Base-by-base conservation (phyloP, 2,888 invertebrate species). In the Enchytraeus crypticus region DNA sequence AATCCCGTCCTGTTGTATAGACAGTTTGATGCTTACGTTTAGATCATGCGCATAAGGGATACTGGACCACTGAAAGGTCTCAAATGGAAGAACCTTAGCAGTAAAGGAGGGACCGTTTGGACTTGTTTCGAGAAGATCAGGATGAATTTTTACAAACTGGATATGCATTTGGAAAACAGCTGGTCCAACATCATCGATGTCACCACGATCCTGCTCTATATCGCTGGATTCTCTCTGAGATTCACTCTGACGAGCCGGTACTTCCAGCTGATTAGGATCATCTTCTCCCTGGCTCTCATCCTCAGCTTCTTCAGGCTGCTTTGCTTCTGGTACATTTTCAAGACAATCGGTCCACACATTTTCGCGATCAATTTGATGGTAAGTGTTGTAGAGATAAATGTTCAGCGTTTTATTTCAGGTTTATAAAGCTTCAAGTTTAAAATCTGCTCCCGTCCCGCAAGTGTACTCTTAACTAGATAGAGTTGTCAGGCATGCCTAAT, bases 291-390 rank as follows among this genome's bases (percentile, higher is more conserved):
- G n/a, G 55, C 64, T 5, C 23, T 64, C 30, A 57, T 64, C 14
- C 4, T 64, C 26, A 64, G 65, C 59, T 64, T 64, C 46, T 43
- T 57, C 21, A 56, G 64, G 14, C n/a, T 64, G 26, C 59, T 64
- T 21, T 51, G 64, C 27, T 33, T 58, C 30, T 61, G 60, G 27
- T 64, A 64, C 51, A 47, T 64, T 27, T n/a, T 63, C 32, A 21
- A 43, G 18, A n/a, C 55, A 18, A 33, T 64, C n/a, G 64, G 64
- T 21, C 64, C 64, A 18, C 43, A 63, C 21, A 62, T 64, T 5
- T 45, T 64, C 54, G 61, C 64, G 26, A 64, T 64, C 23, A 51
- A 54, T 33, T 56, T 57, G 32, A 63, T 64, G 62, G 63, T 64
- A 21, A 30, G 63, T 33, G n/a, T n/a, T 33, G 5, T 3, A 23